Evolutionary conservation across 2,888 invertebrate genomes (phyloP), one percentile per base, ranked within the genome.

Genomic region (Zootermopsis nevadensis): DNA sequence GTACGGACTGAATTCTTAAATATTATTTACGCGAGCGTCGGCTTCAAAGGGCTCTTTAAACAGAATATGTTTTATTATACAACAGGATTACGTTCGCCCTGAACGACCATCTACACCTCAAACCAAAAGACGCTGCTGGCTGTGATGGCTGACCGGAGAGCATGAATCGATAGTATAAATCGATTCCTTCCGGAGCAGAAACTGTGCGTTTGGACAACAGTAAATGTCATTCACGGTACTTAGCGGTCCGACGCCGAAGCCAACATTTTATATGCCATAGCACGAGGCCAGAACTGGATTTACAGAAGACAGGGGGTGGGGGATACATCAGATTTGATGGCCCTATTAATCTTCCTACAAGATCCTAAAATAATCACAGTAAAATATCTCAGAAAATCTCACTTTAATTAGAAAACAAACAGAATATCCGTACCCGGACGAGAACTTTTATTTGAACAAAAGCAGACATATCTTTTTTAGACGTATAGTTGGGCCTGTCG

Each of bases 181-280:
- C 55, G 77, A 77, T 77, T 48, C 31, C 15, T 30, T 53, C 48
- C 19, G 19, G 19, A 0, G 48, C 48, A 48, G 48, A 48, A 15
- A 48, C 48, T 48, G 77, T 77, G 55, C 31, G 31, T 55, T 55
- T 53, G 33, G 77, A 31, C 30, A 77, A 77, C 77, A 77, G 77
- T 77, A 77, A 77, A 55, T 77, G 77, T 77, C 77, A 77, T 77
- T 77, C 77, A 77, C 12, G 77, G 33, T 77, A 55, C 55, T 77
- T 77, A 77, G 53, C 77, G 77, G 55, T 48, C 77, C 31, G 24
- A 48, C 77, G 55, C 55, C 77, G 48, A 19, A 27, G 27, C 6
- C 42, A 30, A 31, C 77, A 10, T 15, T 77, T 77, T 77, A 77
- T 77, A 33, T 77, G 77, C 77, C 77, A n/a, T 10, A 22, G 77